Evolutionary conservation across 2,888 invertebrate species (phyloP), one percentile per base, ranked within the genome.

Genomic region (Ochropleura leucogaster): DNA sequence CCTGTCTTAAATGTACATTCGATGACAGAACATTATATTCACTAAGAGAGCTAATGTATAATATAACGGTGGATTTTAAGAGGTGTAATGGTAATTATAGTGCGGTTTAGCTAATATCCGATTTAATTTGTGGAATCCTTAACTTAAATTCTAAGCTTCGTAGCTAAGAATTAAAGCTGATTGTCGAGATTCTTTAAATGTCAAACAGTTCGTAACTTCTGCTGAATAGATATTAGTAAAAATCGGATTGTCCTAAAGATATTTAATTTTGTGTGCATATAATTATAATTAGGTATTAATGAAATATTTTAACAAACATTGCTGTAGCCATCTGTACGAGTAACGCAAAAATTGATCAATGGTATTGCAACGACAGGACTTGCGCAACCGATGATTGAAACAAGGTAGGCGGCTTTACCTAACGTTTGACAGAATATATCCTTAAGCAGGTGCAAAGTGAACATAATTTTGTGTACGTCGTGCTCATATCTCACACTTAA

Each of bases 381-480:
- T 75, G 71, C 71, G 68, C 66, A 84, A 86, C 49, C 44, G 16
- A 62, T 72, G 47, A 74, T 73, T 84, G 67, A 76, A 80, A 67
- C 68, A 62, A 77, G 68, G 73, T 67, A 71, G 72, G 72, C 64
- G 59, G 80, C 60, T 49, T 47, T 44, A 51, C 40, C 62, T 65
- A 20, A 79, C 42, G 60, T 68, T 72, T 68, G 72, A 72, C 77
- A 51, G 67, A 73, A 68, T 71, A 83, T 68, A 60, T 73, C 71
- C 64, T 71, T 30, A 44, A 79, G 8, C 85, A 86, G 85, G 87
- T 86, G 85, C 77, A 74, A 81, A 70, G 46, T 72, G 62, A 63
- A 81, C 74, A 86, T 80, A 66, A 74, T 69, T 78, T 42, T 81
- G 62, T 65, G n/a, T 75, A 55, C 20, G 16, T 70, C 70, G 60